Evolutionary conservation across 2,888 invertebrate species (phyloP).

Genomic region (Argynnis bischoffii): DNA sequence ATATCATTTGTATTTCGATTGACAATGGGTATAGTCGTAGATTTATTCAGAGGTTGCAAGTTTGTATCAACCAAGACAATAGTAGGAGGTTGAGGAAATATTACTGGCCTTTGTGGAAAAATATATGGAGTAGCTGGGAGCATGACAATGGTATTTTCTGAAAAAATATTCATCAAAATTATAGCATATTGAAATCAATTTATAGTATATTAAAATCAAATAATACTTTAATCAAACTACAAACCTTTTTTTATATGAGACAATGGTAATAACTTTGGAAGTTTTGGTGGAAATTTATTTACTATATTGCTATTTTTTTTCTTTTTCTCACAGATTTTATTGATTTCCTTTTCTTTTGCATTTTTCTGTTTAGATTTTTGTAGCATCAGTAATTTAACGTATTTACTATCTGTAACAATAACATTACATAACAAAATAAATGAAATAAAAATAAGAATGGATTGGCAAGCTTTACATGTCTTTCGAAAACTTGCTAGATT

Average conservation of each 20-base stretch:
- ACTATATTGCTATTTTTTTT: slow-evolving; percentile 39
- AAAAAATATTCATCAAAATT: slow-evolving; percentile 45
- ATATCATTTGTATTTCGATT: slow-evolving; percentile 67
- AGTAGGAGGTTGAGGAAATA: slow-evolving; percentile 70
- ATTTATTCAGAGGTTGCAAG: slow-evolving; percentile 63
- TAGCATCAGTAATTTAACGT: slow-evolving; percentile 56
- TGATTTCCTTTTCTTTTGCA: slow-evolving; percentile 41
- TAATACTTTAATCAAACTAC: slow-evolving; percentile 17
- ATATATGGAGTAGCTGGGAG: slow-evolving; percentile 72
- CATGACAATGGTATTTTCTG: slow-evolving; percentile 72
- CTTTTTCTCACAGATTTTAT: slow-evolving; percentile 37
- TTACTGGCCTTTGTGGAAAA: slow-evolving; percentile 70
- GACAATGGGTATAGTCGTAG: slow-evolving; percentile 55
- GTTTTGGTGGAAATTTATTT: slow-evolving; percentile 47
- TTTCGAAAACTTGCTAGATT: too few relatives aligned
- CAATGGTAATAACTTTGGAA: slow-evolving; percentile 63
- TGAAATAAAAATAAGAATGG: too few relatives aligned
- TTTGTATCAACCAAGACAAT: slow-evolving; percentile 69
- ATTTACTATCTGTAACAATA: slow-evolving; percentile 61
- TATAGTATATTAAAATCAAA: neutral
- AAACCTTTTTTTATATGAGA: slow-evolving; percentile 62
- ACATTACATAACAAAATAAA: too few relatives aligned
- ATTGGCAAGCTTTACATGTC: too few relatives aligned
- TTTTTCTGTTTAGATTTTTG: slow-evolving; percentile 53
- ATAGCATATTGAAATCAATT: slow-evolving; percentile 1